Conservation (phyloP, 92 coral and sea anemone genomes). For the Paramuricea clavata region DNA sequence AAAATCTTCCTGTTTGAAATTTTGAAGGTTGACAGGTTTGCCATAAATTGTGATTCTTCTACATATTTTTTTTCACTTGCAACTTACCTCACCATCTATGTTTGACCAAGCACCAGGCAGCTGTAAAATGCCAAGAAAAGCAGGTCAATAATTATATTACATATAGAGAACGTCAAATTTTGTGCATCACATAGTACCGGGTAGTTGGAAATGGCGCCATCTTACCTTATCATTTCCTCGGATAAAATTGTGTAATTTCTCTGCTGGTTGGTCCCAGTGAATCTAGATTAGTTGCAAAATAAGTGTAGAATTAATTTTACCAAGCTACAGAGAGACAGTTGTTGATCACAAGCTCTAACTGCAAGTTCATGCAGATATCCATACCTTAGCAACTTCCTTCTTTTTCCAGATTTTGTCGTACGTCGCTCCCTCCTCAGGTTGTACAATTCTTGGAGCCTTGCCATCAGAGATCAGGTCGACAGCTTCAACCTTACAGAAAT, state of each 20-base stretch:
- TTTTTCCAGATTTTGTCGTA: constrained; percentile 99
- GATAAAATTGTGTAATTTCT: constrained; percentile 84
- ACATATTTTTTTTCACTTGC: not conserved
- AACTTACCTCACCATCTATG: constrained; percentile 90
- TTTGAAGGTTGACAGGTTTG: too few species aligned
- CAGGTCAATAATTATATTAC: too few species aligned
- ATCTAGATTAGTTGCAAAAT: constrained; percentile 59
- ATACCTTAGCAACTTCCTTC: constrained; percentile 94
- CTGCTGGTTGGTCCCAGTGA: constrained; percentile 85
- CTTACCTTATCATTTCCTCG: constrained; percentile 95
- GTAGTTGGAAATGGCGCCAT: too few species aligned
- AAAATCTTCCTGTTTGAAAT: too few species aligned
- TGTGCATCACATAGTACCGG: too few species aligned
- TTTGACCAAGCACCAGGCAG: constrained; percentile 99
- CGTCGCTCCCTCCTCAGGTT: constrained; percentile 96
- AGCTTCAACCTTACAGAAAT: constrained; percentile 91
- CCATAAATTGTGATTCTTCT: too few species aligned
- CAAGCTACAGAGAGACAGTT: too few species aligned
- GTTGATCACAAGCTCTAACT: too few species aligned
- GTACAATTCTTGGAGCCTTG: constrained; percentile 88
- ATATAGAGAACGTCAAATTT: too few species aligned
- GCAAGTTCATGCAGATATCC: not conserved
- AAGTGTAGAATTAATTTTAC: not conserved
- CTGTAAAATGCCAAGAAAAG: constrained; percentile 32
- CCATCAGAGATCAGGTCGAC: constrained; percentile 91